Evolutionary conservation across 2,113 vertebrate species (phyloP), one percentile per base, ranked within the genome.

Genomic region (Salvelinus namaycush): DNA sequence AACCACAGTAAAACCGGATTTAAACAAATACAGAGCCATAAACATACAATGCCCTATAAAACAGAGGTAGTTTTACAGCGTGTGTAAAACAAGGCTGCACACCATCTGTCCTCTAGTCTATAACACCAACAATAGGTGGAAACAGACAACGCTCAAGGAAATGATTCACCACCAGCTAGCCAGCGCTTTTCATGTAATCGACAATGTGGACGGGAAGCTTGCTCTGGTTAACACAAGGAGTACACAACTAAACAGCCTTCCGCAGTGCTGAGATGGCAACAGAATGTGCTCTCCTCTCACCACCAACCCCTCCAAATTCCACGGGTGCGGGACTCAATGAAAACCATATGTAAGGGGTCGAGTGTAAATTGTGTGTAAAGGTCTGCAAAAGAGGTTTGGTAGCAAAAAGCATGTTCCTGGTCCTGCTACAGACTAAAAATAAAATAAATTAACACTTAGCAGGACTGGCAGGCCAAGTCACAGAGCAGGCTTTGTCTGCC

Each of bases 321-420:
- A 79, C 59, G 68, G 76, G 70, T 74, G 81, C 54, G 70, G 66
- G 54, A 73, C 78, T 77, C 81, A 84, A 85, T 83, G 72, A 87
- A 27, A 86, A 81, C 78, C 86, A 87, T 54, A 84, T 84, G 83
- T 70, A 80, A 59, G 29, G 68, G 57, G 57, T 67, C 9, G 59
- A 27, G 76, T 51, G 11, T 13, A 34, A 6, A 34, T 34, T 1
- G 54, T 31, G 57, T 72, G 72, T 74, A 74, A 65, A 75, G 54
- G 20, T 60, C 51, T 68, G n/a, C 8, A 62, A 16, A n/a, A 34
- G 20, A 8, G 39, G 34, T 22, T 71, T 11, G n/a, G 20, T 3
- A 26, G 24, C 20, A 39, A 26, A 54, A 71, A 14, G n/a, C 67
- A 68, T 34, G 67, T 4, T 34, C 31, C 51, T 54, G 51, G 16